These are phyloP conservation scores for Rhyacichthys aspro DNA, from an alignment of 2,797 vertebrate species.

Conservation along the genomic window DNA sequence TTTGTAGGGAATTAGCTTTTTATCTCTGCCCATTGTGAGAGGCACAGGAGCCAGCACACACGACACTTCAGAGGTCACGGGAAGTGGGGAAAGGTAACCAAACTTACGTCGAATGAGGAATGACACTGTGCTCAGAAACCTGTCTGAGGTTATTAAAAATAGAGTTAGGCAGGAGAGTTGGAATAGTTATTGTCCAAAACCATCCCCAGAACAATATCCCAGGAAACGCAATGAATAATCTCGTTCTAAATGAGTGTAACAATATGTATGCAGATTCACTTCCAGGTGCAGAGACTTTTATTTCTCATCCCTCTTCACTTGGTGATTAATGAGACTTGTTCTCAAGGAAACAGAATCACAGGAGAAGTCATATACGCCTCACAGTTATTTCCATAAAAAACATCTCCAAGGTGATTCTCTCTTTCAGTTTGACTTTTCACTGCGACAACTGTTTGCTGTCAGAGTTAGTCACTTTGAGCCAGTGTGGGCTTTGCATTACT, in stretches of 20 bases:
- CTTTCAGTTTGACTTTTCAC: not conserved
- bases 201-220: not conserved
- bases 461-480: not conserved
- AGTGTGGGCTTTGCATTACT: too few species aligned
- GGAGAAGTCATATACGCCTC: not conserved
- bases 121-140: constrained; percentile 3
- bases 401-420: not conserved
- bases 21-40: constrained; percentile 16
- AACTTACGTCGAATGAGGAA: not conserved
- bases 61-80: constrained; percentile 26
- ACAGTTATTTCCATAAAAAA: not conserved
- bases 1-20: constrained; percentile 19
- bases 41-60: constrained; percentile 1
- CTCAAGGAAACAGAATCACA: constrained; percentile 11
- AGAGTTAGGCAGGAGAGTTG: constrained; percentile 10
- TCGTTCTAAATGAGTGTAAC: constrained; percentile 2
- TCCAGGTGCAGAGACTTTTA: constrained; percentile 8
- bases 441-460: not conserved
- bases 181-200: constrained; percentile 6
- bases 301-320: not conserved
- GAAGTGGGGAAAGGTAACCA: not conserved
- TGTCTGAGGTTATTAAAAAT: constrained; percentile 5
- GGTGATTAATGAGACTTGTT: constrained; percentile 16
- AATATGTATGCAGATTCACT: constrained; percentile 5
- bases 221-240: constrained; percentile 1